Base-by-base conservation (phyloP, 2,888 invertebrate species). In the Tryphoninae sp. region DNA sequence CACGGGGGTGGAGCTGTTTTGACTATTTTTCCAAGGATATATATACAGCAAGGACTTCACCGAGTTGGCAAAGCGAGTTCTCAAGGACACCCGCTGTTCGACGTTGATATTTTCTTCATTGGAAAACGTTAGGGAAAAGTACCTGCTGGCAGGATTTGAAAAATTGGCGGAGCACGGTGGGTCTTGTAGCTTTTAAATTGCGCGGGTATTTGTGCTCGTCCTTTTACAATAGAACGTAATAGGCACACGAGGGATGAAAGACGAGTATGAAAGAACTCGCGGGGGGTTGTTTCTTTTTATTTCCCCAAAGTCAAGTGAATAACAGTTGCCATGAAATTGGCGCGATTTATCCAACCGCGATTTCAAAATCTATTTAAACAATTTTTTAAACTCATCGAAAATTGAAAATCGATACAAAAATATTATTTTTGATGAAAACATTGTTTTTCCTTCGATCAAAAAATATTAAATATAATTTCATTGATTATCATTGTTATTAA, bases 1-100 rank as follows among this genome's bases (percentile, higher is more conserved):
- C 85, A 78, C 83, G 81, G 84, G 88, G 89, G 88, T 84, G 87
- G 88, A 87, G 83, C 87, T 89, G 87, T 88, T 89, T 89, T 88
- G 88, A 89, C 88, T 87, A 86, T 88, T 33, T 33, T 84, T 86
- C 86, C 81, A 65, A 77, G 83, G 82, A 84, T 83, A 40, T 77
- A 33, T 33, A 33, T 33, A 33, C 33, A 33, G 55, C 83, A 62
- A 75, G 76, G 81, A 45, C 62, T 26, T 64, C 62, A 59, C 51
- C 61, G 61, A 74, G 81, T 67, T 49, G 55, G 58, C 51, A 49
- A 69, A 69, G 2, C 13, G 55, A 58, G 72, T 62, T n/a, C 45
- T 26, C 55, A 8, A 51, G 53, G 64, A 40, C 78, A 49, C 78
- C 81, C 71, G 78, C 61, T 72, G 81, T 51, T 76, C 64, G 53